phyloP scores from a whole-genome alignment of 1,140 invertebrate genomes.

The Bombus pyrosoma region DNA sequence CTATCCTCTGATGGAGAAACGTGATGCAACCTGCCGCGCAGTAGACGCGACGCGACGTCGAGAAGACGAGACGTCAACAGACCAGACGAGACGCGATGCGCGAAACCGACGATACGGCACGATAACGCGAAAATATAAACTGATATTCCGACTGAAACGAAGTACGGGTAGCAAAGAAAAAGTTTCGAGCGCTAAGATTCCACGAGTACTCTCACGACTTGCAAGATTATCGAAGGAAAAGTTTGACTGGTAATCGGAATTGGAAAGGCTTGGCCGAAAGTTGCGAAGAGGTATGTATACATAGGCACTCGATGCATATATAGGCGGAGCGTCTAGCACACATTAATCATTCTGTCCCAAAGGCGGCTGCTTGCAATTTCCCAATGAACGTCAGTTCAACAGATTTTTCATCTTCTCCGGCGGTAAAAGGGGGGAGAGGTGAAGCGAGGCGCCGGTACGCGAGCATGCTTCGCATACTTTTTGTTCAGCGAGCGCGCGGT shows the following conservation, averaged over 20 bases:
- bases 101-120: not conserved
- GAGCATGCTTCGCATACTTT: slow-evolving; percentile 39
- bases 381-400: slow-evolving; percentile 65
- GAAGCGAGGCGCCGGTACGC: not conserved
- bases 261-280: slow-evolving; percentile 50
- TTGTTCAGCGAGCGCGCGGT: slow-evolving; percentile 26
- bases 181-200: slow-evolving; percentile 33
- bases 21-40: not conserved
- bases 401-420: slow-evolving; percentile 67
- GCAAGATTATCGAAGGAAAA: slow-evolving; percentile 45
- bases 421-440: not conserved
- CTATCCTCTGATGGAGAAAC: not conserved
- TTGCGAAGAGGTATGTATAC: slow-evolving; percentile 28
- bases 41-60: not conserved
- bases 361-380: slow-evolving; percentile 65
- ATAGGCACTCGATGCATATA: slow-evolving; percentile 52
- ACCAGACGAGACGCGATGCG: not conserved
- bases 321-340: slow-evolving; percentile 26
- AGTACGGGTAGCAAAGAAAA: not conserved
- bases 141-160: not conserved
- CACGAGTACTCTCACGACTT: not conserved
- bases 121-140: not conserved
- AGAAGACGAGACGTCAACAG: not conserved
- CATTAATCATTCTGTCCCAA: slow-evolving; percentile 72
- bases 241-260: slow-evolving; percentile 7